Percentiles rank a stretch among this genome's conserved stretches.
phyloP scores from a whole-genome alignment of 2,113 vertebrate genomes.

The Oreochromis aureus region DNA sequence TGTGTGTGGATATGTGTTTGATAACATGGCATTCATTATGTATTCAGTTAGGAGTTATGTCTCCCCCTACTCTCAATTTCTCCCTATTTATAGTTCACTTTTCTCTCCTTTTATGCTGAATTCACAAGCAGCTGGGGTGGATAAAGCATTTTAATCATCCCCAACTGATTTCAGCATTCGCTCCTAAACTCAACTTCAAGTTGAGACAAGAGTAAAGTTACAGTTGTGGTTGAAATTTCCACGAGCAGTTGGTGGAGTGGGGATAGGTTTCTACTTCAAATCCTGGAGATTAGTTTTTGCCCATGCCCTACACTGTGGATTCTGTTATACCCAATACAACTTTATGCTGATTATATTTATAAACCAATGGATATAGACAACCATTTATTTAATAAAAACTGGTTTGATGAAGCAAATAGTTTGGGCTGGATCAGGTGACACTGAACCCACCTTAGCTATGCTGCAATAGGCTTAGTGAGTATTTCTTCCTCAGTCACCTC shows the following conservation, averaged over 20 bases:
- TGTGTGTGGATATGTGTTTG: slow-evolving; percentile 16
- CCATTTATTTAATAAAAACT: background rate
- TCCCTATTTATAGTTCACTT: slow-evolving; percentile 36
- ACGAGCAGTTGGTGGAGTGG: slow-evolving; percentile 5
- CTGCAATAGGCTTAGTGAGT: background rate
- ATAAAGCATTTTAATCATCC: slow-evolving; percentile 52
- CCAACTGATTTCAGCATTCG: slow-evolving; percentile 36
- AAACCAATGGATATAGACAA: background rate
- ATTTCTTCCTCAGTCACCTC: background rate
- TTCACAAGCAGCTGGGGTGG: slow-evolving; percentile 45
- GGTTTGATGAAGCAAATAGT: background rate
- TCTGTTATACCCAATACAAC: background rate
- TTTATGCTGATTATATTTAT: background rate
- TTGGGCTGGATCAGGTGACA: background rate
- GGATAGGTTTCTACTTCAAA: background rate
- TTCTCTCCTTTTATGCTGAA: slow-evolving; percentile 32
- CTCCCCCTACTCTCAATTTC: slow-evolving; percentile 62
- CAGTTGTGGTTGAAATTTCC: slow-evolving; percentile 28
- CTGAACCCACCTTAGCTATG: background rate
- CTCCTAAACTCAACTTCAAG: slow-evolving; percentile 30
- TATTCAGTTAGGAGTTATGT: slow-evolving; percentile 31
- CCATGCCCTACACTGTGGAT: background rate
- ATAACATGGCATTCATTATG: slow-evolving; percentile 37
- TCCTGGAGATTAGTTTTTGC: background rate
- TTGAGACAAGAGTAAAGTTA: slow-evolving; percentile 18